Evolutionary conservation across 2,888 invertebrate species (phyloP).

Genomic region (Apamea sordens): DNA sequence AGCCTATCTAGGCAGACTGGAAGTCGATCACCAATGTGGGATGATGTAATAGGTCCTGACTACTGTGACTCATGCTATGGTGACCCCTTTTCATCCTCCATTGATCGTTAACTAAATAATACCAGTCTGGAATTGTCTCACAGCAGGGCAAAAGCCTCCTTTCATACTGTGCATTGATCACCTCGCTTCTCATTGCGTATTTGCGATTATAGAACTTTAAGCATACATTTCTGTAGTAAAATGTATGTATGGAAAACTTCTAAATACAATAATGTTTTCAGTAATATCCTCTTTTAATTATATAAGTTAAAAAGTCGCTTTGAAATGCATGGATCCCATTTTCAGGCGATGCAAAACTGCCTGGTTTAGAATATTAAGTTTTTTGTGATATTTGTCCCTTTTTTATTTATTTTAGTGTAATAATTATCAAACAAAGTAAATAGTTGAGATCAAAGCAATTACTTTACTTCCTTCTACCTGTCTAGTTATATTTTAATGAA

Average conservation of each 20-base stretch:
- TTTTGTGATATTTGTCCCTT: too few species aligned
- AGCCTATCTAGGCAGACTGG: background rate
- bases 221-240: background rate
- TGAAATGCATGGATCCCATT: background rate
- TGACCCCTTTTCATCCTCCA: conserved; percentile 32
- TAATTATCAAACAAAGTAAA: too few species aligned
- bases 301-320: background rate
- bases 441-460: too few species aligned
- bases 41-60: conserved; percentile 41
- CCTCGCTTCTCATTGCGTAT: background rate
- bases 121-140: background rate
- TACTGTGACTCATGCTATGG: conserved; percentile 29
- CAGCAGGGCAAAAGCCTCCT: background rate
- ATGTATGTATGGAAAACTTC: background rate
- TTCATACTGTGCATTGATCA: background rate
- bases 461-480: too few species aligned
- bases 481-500: too few species aligned
- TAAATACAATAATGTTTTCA: background rate
- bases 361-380: background rate
- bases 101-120: background rate
- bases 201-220: background rate
- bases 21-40: background rate
- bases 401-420: too few species aligned
- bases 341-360: background rate
- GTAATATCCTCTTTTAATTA: background rate